Percentiles rank a stretch among this genome's conserved stretches.
These are phyloP conservation scores for Fragum fragum DNA, from an alignment of 2,888 invertebrate genomes.

Conservation along the genomic window DNA sequence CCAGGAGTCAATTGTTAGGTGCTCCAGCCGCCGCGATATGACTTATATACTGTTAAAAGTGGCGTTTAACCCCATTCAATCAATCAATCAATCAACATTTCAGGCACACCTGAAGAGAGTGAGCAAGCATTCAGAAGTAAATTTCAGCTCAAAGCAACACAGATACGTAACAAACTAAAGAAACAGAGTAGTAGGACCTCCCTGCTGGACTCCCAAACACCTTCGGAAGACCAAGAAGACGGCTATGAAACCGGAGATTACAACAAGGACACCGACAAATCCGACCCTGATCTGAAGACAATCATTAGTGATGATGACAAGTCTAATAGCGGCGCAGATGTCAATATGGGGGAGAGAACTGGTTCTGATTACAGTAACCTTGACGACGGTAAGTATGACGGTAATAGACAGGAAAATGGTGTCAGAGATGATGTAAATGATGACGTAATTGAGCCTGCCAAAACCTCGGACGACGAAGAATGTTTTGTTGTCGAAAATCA, in stretches of 20 bases:
- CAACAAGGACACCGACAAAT: background rate
- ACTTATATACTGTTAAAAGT: no score
- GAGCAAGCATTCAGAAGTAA: background rate
- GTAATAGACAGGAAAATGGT: background rate
- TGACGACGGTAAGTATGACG: background rate
- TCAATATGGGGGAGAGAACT: background rate
- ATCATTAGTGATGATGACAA: background rate
- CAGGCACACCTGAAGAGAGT: background rate
- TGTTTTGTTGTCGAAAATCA: conserved; percentile 29
- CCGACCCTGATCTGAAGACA: conserved; percentile 18
- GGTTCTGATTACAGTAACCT: background rate
- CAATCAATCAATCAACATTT: no score
- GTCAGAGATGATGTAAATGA: background rate
- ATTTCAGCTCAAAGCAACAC: conserved; percentile 9
- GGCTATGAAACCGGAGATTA: conserved; percentile 12
- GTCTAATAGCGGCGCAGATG: background rate
- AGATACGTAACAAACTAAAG: conserved; percentile 8
- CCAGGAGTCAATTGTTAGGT: no score
- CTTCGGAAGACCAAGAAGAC: conserved; percentile 18
- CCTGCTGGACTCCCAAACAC: conserved; percentile 11
- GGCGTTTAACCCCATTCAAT: no score
- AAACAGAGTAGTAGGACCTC: conserved; percentile 13
- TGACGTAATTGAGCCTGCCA: conserved; percentile 8
- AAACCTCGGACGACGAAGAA: conserved; percentile 27
- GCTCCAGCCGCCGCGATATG: no score